phyloP scores from a whole-genome alignment of 2,888 invertebrate genomes.

The Sinohyriopsis cumingii region DNA sequence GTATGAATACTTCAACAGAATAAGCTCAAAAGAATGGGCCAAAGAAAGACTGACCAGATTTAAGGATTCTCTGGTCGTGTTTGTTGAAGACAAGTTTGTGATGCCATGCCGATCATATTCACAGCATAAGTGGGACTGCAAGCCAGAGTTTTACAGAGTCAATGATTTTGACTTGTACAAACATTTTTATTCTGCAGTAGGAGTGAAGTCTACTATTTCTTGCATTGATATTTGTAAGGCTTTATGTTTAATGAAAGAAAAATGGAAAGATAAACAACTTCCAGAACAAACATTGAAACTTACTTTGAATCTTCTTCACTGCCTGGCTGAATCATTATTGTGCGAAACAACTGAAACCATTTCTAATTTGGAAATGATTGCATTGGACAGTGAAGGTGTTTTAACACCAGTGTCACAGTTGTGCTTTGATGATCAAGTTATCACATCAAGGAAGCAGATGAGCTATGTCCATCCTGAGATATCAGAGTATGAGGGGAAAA shows the following conservation, averaged over 20 bases:
- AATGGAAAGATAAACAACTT: background rate
- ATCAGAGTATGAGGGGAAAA: constrained; percentile 7
- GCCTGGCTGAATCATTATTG: constrained; percentile 13
- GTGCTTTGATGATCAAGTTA: constrained; percentile 48
- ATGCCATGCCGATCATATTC: too few species aligned
- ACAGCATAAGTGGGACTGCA: too few species aligned
- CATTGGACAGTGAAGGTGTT: constrained; percentile 5
- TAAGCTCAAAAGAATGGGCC: too few species aligned
- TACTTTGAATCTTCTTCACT: constrained; percentile 16
- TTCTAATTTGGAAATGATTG: background rate
- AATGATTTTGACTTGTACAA: too few species aligned
- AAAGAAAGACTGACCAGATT: too few species aligned
- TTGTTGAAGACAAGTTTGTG: too few species aligned
- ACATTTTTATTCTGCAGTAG: too few species aligned
- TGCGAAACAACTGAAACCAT: background rate
- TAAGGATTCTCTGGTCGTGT: too few species aligned
- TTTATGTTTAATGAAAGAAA: background rate
- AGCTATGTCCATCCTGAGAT: constrained; percentile 29
- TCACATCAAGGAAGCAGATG: constrained; percentile 33
- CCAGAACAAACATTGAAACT: background rate
- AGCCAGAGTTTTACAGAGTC: too few species aligned
- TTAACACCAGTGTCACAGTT: constrained; percentile 34
- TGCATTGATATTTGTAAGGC: too few species aligned
- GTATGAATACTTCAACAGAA: too few species aligned
- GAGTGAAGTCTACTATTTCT: too few species aligned